phyloP scores from a whole-genome alignment of 1,140 invertebrate species.

The Limonius californicus region DNA sequence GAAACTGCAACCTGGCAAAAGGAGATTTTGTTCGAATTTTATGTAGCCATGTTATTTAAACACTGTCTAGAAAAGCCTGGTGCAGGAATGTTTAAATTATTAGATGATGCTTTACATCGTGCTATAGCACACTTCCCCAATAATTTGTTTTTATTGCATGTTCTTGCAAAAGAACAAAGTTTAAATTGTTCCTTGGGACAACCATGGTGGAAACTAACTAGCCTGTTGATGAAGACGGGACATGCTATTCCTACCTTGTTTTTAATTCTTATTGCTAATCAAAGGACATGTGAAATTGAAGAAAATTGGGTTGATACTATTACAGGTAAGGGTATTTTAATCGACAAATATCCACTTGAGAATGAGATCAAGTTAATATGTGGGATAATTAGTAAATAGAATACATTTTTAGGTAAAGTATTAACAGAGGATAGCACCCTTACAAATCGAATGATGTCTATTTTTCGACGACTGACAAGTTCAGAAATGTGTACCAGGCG shows the following conservation, averaged over 20 bases:
- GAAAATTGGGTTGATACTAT: slow-evolving; percentile 36
- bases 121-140: slow-evolving; percentile 53
- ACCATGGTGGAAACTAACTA: slow-evolving; percentile 44
- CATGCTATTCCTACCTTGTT: slow-evolving; percentile 42
- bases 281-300: slow-evolving; percentile 34
- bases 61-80: slow-evolving; percentile 32
- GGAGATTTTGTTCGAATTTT: slow-evolving; percentile 51
- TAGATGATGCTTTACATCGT: slow-evolving; percentile 40
- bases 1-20: slow-evolving; percentile 37
- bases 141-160: slow-evolving; percentile 54
- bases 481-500: slow-evolving; percentile 45
- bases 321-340: too few relatives aligned
- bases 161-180: slow-evolving; percentile 39
- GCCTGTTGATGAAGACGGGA: slow-evolving; percentile 39
- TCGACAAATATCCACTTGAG: too few relatives aligned
- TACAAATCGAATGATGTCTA: slow-evolving; percentile 41
- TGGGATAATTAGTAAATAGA: too few relatives aligned
- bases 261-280: slow-evolving; percentile 40
- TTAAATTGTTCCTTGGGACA: slow-evolving; percentile 42
- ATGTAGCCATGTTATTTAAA: slow-evolving; percentile 48
- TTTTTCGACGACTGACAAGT: slow-evolving; percentile 43
- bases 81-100: slow-evolving; percentile 32
- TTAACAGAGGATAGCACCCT: slow-evolving; percentile 19
- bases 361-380: too few relatives aligned
- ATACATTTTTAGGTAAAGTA: slow-evolving; percentile 20